These are phyloP conservation scores for Trichoplusia ni DNA, from an alignment of 1,140 invertebrate genomes.

Conservation along the genomic window DNA sequence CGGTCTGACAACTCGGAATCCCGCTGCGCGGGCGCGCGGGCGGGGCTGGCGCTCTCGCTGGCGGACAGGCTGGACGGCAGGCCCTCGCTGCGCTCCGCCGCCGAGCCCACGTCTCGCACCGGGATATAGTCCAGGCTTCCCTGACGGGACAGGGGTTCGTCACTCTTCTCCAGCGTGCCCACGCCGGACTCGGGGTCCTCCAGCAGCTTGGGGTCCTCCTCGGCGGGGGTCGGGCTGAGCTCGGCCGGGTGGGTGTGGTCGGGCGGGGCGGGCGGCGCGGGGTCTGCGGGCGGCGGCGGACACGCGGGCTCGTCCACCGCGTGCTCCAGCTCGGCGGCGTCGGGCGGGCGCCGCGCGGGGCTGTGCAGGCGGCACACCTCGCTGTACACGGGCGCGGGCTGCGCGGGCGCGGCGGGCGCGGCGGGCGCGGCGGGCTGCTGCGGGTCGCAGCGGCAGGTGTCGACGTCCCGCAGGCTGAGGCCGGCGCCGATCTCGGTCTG, in stretches of 20 bases:
- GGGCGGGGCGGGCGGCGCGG: too few species aligned
- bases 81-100: slow-evolving; percentile 75
- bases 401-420: background rate
- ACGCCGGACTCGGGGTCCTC: slow-evolving; percentile 69
- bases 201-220: slow-evolving; percentile 76
- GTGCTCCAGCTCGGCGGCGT: slow-evolving; percentile 73
- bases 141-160: slow-evolving; percentile 81
- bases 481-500: slow-evolving; percentile 81
- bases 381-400: slow-evolving; percentile 76
- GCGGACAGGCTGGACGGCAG: slow-evolving; percentile 77
- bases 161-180: slow-evolving; percentile 78
- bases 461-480: slow-evolving; percentile 72
- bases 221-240: background rate
- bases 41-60: slow-evolving; percentile 78
- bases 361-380: slow-evolving; percentile 80
- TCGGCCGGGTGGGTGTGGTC: too few species aligned
- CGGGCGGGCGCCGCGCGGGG: slow-evolving; percentile 67
- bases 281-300: background rate
- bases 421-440: background rate
- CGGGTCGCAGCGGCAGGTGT: slow-evolving; percentile 50
- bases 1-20: slow-evolving; percentile 81
- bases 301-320: slow-evolving; percentile 63
- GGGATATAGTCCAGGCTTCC: slow-evolving; percentile 80
- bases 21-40: slow-evolving; percentile 63
- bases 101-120: slow-evolving; percentile 76